These are phyloP conservation scores for Pemphredon lugubris DNA, from an alignment of 2,888 invertebrate genomes.

Conservation along the genomic window DNA sequence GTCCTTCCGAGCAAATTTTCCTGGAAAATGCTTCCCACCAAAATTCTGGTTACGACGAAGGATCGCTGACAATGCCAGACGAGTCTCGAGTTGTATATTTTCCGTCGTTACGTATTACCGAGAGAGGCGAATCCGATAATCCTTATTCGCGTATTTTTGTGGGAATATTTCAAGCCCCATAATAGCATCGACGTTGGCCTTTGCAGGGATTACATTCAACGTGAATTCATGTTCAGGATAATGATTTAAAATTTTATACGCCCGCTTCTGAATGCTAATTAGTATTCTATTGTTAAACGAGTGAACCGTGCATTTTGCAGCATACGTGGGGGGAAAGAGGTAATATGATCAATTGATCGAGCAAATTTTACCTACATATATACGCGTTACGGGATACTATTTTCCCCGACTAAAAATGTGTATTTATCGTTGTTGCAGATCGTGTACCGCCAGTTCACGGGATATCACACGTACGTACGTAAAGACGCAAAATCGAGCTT, in stretches of 20 bases:
- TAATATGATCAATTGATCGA: too few relatives aligned
- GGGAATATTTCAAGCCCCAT: not conserved
- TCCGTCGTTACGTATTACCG: not conserved
- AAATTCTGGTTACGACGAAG: not conserved
- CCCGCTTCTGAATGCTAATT: not conserved
- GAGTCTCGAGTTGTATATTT: not conserved
- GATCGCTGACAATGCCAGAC: not conserved
- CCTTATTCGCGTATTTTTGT: not conserved
- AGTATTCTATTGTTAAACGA: not conserved
- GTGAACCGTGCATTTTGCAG: not conserved
- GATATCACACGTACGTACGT: too few relatives aligned
- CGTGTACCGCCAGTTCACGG: too few relatives aligned
- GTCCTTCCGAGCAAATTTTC: slow-evolving; percentile 44
- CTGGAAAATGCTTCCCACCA: slow-evolving; percentile 29
- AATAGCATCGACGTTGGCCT: not conserved
- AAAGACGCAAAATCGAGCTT: not conserved
- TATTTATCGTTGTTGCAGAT: not conserved
- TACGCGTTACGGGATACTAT: too few relatives aligned
- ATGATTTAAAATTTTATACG: not conserved
- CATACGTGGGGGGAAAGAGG: too few relatives aligned
- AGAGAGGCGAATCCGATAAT: not conserved
- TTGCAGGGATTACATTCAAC: not conserved
- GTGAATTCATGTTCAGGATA: not conserved
- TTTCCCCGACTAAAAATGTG: not conserved
- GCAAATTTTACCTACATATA: too few relatives aligned